Evolutionary conservation across 1,140 invertebrate species (phyloP).

Genomic region (Zaprionus ornatus): DNA sequence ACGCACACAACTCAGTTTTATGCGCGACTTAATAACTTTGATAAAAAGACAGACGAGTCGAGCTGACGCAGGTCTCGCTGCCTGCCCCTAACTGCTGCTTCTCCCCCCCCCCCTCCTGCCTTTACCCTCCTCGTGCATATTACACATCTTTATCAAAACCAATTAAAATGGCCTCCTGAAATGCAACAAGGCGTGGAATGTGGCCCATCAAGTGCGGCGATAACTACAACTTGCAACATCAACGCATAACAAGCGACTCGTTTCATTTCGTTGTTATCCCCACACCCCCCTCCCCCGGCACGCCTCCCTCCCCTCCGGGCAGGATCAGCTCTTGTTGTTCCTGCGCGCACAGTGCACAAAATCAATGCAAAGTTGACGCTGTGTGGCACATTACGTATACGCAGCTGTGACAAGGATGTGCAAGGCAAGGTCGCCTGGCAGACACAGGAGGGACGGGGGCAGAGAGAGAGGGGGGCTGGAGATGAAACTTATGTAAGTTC

Average conservation of each 20-base stretch:
- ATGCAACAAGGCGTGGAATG: conserved; percentile 2
- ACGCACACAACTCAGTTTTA: conserved; percentile 25
- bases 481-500: conserved; percentile 19
- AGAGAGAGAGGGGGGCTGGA: neutral
- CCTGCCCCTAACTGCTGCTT: neutral
- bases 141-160: conserved; percentile 41
- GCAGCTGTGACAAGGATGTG: neutral
- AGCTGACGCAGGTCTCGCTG: neutral
- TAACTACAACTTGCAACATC: conserved; percentile 28
- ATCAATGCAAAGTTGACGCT: conserved; percentile 33
- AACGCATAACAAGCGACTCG: conserved; percentile 23
- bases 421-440: conserved; percentile 24
- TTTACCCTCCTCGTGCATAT: neutral
- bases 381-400: conserved; percentile 27
- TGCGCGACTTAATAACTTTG: conserved; percentile 60
- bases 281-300: neutral
- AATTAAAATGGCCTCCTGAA: conserved; percentile 42
- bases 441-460: neutral
- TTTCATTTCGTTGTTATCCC: neutral
- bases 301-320: neutral
- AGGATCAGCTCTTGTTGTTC: neutral
- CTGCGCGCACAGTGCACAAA: conserved; percentile 15
- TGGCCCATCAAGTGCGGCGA: conserved; percentile 8
- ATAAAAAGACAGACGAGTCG: conserved; percentile 37
- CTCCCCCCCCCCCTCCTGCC: neutral